Evolutionary conservation across 2,113 vertebrate species (phyloP), one percentile per base, ranked within the genome.

Genomic region (Coryphaenoides rupestris): DNA sequence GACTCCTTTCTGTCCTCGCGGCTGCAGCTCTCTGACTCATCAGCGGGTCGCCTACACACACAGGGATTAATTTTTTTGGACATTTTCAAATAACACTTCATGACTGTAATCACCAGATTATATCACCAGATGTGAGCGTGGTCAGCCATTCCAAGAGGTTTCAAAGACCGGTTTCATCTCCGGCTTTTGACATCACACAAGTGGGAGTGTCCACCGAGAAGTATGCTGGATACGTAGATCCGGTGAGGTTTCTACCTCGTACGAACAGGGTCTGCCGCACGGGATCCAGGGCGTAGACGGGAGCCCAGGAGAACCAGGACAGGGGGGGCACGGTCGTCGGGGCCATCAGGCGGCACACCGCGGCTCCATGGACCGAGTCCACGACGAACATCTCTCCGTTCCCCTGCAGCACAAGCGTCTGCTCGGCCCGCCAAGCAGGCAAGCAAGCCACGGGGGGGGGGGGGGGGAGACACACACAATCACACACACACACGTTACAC

Each of bases 331-430:
- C n/a, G n/a, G n/a, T n/a, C n/a, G n/a, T 17, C 0, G 91, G 91
- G 17, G 55, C 80, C 17, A 55, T 78, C 73, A 96, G 91, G 75
- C 72, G 79, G 65, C 82, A 94, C 79, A 92, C 15, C 0, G 50
- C 17, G 54, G 84, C 72, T 1, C 70, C 55, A 55, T 82, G 86
- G 57, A 82, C 62, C 47, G 89, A 80, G 10, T 96, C 88, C 80
- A 90, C 87, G 24, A 95, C 81, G 46, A 80, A 79, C 47, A 96
- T 65, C 4, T 75, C 82, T 15, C 93, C 92, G 52, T 87, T 85
- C 80, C 79, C 89, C 73, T 66, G 86, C 62, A 94, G 88, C 72
- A 91, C 40, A 21, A 98, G 84, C 12, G 79, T 79, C 95, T 98
- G 79, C 66, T 65, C 15, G 68, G 45, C 14, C 40, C 2, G 4